These are phyloP conservation scores for Tineola bisselliella DNA, from an alignment of 2,888 invertebrate species.

Conservation along the genomic window DNA sequence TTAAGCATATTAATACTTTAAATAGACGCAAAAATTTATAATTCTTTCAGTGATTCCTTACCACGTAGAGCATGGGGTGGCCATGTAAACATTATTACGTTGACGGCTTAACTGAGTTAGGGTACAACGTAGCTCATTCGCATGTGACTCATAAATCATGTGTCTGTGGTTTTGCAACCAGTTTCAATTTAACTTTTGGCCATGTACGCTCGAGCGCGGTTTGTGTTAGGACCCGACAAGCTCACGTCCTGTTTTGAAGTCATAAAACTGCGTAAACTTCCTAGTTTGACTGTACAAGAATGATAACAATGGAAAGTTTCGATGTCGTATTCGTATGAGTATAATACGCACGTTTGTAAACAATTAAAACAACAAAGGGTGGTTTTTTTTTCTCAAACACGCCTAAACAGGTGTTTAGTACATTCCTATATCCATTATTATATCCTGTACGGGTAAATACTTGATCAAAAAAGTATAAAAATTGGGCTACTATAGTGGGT, in stretches of 20 bases:
- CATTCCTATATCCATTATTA: too few species aligned
- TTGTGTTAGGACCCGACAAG: slow-evolving; percentile 24
- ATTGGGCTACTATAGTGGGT: too few species aligned
- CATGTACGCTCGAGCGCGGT: slow-evolving; percentile 25
- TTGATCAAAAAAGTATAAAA: too few species aligned
- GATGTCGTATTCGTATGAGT: too few species aligned
- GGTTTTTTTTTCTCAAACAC: too few species aligned
- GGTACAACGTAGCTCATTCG: slow-evolving; percentile 26
- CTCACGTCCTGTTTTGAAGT: slow-evolving; percentile 9
- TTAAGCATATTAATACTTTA: too few species aligned
- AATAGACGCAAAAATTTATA: neutral
- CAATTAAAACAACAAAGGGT: too few species aligned
- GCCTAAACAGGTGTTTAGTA: too few species aligned
- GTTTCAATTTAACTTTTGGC: slow-evolving; percentile 62
- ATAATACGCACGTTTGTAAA: neutral
- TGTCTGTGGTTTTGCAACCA: slow-evolving; percentile 50
- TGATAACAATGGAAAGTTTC: neutral
- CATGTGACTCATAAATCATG: slow-evolving; percentile 57
- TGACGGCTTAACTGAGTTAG: slow-evolving; percentile 11
- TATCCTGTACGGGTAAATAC: too few species aligned
- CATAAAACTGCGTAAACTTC: slow-evolving; percentile 7
- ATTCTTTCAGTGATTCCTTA: neutral
- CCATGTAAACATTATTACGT: slow-evolving; percentile 14
- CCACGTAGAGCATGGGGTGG: neutral
- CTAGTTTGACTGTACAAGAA: neutral